Evolutionary conservation across 2,113 vertebrate genomes (phyloP), one percentile per base, ranked within the genome.

Genomic region (Callopanchax toddi): DNA sequence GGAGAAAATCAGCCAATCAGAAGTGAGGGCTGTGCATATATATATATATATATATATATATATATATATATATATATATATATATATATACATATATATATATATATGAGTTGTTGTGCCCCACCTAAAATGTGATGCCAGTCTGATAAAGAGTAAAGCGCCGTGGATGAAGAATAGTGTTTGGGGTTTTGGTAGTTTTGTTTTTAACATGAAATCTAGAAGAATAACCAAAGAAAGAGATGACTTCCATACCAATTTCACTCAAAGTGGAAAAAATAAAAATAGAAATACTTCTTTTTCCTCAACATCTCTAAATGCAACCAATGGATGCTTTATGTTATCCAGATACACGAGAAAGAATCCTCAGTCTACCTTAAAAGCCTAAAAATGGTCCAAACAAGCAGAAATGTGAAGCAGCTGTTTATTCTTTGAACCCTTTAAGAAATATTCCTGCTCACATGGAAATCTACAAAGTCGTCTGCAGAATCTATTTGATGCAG

Each of bases 401-500:
- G 63, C 61, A 11, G n/a, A 76, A 67, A 58, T 13, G n/a, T 29
- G 3, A 36, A 20, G 43, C 11, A 11, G 22, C 11, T 12, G 12
- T 57, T 17, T 58, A 22, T 23, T 51, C 39, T 59, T 46, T 64
- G 25, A 25, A 9, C 32, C 26, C 6, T 15, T 3, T 49, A 67
- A 34, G 1, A 20, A 49, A 63, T 48, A 75, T 71, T 54, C 18
- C 34, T 48, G 13, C 4, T 8, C 60, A 66, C 53, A 64, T 53
- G 40, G 21, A 51, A 39, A 60, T 81, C 49, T 54, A 37, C 44
- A 10, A 65, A 68, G 62, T 74, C 58, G 62, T 74, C 71, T 77
- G 49, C 50, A 20, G 67, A 78, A 71, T 69, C 37, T 43, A 43
- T 76, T 68, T 74, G 62, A 57, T 69, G 61, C 61, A 62, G 52